phyloP scores from a whole-genome alignment of 2,888 invertebrate species.

The Corythucha ciliata region DNA sequence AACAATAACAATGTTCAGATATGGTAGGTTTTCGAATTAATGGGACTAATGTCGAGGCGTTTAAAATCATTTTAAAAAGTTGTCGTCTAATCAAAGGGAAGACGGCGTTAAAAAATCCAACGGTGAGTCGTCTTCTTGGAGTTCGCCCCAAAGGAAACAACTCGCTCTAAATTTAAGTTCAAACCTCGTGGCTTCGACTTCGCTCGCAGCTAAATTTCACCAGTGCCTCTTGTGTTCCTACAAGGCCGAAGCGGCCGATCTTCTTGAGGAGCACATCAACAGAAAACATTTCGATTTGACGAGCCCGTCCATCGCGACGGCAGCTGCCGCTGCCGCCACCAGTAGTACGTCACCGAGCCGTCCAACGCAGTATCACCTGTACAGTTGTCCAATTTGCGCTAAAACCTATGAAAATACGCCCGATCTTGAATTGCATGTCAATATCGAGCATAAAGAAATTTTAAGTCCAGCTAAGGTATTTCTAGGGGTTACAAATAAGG shows the following conservation, averaged over 20 bases:
- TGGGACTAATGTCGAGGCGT: too few species aligned
- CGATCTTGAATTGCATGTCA: conserved; percentile 75
- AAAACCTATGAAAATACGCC: conserved; percentile 61
- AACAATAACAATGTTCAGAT: conserved; percentile 43
- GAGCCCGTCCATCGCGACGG: conserved; percentile 51
- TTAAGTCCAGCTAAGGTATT: conserved; percentile 53
- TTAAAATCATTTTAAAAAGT: too few species aligned
- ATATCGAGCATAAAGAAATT: conserved; percentile 73
- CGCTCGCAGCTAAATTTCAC: conserved; percentile 14
- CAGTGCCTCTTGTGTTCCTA: conserved; percentile 67
- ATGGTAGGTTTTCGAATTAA: too few species aligned
- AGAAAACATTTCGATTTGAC: conserved; percentile 73
- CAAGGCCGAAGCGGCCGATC: conserved; percentile 60
- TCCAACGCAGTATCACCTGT: conserved; percentile 40
- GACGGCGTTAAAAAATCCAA: conserved; percentile 25
- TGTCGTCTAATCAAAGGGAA: conserved; percentile 11
- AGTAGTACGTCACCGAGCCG: conserved; percentile 12
- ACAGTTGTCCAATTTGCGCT: conserved; percentile 70
- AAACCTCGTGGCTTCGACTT: conserved; percentile 40
- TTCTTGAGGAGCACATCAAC: conserved; percentile 74
- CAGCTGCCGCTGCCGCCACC: conserved; percentile 27
- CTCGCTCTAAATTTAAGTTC: conserved; percentile 38
- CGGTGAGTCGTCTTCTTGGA: conserved; percentile 52
- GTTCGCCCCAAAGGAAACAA: conserved; percentile 63
- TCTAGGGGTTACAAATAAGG: too few species aligned